Evolutionary conservation across 2,797 vertebrate genomes (phyloP).

Genomic region (Lepus townsendii): DNA sequence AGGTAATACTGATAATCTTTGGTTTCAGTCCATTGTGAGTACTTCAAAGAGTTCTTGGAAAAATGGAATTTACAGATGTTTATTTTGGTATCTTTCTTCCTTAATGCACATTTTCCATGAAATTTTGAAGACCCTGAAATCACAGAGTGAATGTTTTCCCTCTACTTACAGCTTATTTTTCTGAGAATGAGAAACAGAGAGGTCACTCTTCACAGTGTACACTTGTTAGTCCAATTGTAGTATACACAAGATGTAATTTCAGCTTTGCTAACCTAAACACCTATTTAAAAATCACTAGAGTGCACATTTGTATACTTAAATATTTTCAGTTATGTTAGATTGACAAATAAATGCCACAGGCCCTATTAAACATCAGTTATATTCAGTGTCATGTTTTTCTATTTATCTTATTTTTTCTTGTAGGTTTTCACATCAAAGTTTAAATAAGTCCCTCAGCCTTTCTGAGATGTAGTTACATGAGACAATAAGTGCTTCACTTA

Average conservation of each 20-base stretch:
- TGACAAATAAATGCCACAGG: not conserved
- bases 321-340: conserved; percentile 24
- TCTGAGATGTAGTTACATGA: conserved; percentile 5
- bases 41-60: too few species aligned
- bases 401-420: not conserved
- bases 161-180: not conserved
- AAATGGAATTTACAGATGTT: too few species aligned
- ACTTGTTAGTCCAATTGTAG: not conserved
- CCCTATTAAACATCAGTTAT: not conserved
- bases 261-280: not conserved
- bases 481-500: not conserved
- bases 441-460: not conserved
- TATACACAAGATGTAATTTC: not conserved
- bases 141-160: not conserved
- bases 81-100: too few species aligned
- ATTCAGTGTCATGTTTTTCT: not conserved
- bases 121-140: too few species aligned
- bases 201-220: not conserved
- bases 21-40: not conserved
- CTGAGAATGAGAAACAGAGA: not conserved
- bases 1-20: not conserved
- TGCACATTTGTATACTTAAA: not conserved
- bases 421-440: conserved; percentile 29
- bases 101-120: too few species aligned
- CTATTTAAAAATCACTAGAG: not conserved